Evolutionary conservation across 2,888 invertebrate species (phyloP), one percentile per base, ranked within the genome.

Genomic region (Ochropleura leucogaster): DNA sequence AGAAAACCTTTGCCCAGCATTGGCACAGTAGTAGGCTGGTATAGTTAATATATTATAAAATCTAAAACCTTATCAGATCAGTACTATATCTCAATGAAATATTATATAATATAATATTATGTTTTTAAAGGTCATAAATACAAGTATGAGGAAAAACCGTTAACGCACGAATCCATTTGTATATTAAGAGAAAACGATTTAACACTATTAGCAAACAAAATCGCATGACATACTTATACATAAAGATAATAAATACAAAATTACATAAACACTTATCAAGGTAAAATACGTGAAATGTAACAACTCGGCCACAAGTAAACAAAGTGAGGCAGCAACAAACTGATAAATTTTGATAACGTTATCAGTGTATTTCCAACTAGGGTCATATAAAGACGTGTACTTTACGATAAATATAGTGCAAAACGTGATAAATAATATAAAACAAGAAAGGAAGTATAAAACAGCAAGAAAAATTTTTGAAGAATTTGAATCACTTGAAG

Each of bases 341-440:
- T 72, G 76, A 84, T 76, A 81, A 75, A 66, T 10, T 8, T 3
- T 59, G 78, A 83, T 79, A 82, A 64, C 4, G 16, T 49, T 84
- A 85, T 84, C 83, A 83, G 74, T 84, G 57, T 72, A 65, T 40
- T 68, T 60, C 12, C 60, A 46, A 70, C 60, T 64, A 65, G 51
- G 47, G 63, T 55, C 16, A 55, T 6, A 64, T 0, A 62, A 60
- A 62, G 69, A 67, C 76, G 76, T n/a, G 57, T 59, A 57, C 8
- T 18, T 3, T 18, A 20, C 57, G 4, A 20, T 14, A 49, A 65
- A 49, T 7, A 16, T 62, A 67, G 44, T 18, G 40, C 40, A 68
- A 30, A 60, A 44, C 63, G 55, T 18, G 57, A 69, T 44, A 68
- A 64, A 72, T 46, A 57, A 20, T 63, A 44, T 40, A 66, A 42